phyloP scores from a whole-genome alignment of 1,140 invertebrate species.

The Spodoptera frugiperda region DNA sequence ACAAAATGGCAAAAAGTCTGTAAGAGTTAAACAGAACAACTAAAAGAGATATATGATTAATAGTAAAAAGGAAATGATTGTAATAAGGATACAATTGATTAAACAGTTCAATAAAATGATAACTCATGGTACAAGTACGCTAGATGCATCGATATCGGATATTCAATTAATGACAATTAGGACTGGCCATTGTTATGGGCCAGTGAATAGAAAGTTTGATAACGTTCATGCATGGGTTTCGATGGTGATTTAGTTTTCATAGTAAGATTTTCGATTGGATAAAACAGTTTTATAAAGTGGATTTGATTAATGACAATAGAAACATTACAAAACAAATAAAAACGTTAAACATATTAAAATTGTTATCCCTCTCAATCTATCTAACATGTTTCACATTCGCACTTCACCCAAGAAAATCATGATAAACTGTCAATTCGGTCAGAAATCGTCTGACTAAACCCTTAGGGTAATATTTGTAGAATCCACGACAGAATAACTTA shows the following conservation, averaged over 20 bases:
- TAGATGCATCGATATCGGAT: background rate
- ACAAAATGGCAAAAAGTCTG: no score
- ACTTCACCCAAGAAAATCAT: constrained; percentile 13
- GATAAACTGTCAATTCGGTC: constrained; percentile 29
- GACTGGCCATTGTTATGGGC: background rate
- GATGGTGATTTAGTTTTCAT: no score
- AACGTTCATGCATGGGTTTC: no score
- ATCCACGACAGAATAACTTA: constrained; percentile 42
- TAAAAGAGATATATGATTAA: constrained; percentile 4
- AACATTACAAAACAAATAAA: no score
- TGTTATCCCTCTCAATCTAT: background rate
- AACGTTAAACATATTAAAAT: no score
- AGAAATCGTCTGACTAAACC: constrained; percentile 34
- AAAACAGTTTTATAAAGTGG: no score
- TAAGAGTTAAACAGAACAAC: background rate
- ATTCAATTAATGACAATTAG: background rate
- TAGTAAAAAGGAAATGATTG: constrained; percentile 23
- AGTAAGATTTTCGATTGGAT: no score
- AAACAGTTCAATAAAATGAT: constrained; percentile 5
- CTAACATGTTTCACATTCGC: constrained; percentile 4
- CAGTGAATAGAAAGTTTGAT: no score
- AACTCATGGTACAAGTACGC: background rate
- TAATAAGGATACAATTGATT: constrained; percentile 29
- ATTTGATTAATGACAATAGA: no score
- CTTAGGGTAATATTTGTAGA: constrained; percentile 48